Base-by-base conservation (phyloP, 2,888 invertebrate genomes). In the Pyralis farinalis region DNA sequence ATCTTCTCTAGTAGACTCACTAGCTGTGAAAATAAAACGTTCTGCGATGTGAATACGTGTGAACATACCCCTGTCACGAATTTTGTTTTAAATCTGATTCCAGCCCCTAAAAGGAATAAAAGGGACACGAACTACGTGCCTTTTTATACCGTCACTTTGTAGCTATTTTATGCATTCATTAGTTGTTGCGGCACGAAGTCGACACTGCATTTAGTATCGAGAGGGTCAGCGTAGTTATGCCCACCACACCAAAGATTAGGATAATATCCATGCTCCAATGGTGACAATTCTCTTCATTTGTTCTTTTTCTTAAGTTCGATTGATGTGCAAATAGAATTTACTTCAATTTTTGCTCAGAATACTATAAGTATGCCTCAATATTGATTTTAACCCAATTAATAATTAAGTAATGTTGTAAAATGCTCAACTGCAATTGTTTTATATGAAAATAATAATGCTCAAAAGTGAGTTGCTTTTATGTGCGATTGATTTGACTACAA, bases 181-280 rank as follows among this genome's bases (percentile, higher is more conserved):
- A 39, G 47, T 52, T 43, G 38, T 53, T 55, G 53, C 51, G 49
- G 46, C 46, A 42, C 16, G 34, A 43, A 32, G 40, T 44, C 45
- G 35, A 46, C 49, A 46, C 44, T 48, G 60, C 71, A 59, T 71
- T 70, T 65, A 59, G 72, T 65, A 55, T 56, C n/a, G n/a, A n/a
- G 57, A 40, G 20, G 33, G 56, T 61, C 77, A 65, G 65, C 58
- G 57, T 75, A 76, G 75, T 74, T 76, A 75, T 72, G 77, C 71
- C 82, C 83, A 71, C 66, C 72, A 77, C 86, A 88, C 87, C 87
- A 88, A 88, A 88, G 87, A 88, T 86, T 88, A 88, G 86, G 61
- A 70, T 74, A 77, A 73, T 63, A 64, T 76, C 75, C 73, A 68
- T 62, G 59, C 63, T 62, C 54, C 63, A 66, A 60, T 58, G 60